Evolutionary conservation across 2,888 invertebrate genomes (phyloP), one percentile per base, ranked within the genome.

Genomic region (Nephrotoma guestfalica): DNA sequence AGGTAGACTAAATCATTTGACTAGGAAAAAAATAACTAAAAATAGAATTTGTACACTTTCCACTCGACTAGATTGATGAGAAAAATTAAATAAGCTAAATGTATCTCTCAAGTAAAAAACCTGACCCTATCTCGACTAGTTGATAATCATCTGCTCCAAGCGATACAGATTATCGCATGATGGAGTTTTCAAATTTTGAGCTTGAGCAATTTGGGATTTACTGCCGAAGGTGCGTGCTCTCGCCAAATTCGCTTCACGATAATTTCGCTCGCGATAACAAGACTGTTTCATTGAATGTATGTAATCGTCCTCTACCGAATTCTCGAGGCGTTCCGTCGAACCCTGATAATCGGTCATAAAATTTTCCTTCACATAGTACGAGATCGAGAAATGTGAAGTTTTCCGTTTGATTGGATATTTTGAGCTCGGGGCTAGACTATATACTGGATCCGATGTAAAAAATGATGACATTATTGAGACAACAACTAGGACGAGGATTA

Each of bases 261-360:
- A 96, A 92, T 94, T 97, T 90, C 96, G 95, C 92, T 99, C 99
- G 89, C 97, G 94, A 91, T 96, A 97, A 91, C 99, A 99, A 88
- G 96, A 95, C 91, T 97, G 96, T 47, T 97, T 94, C 87, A 99
- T 93, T 87, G 94, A 95, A 90, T 95, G 94, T 87, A 98, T 93
- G 91, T 96, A 98, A 89, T 99, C 99, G 89, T 99, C 98, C 90
- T 99, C 99, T 9, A 99, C 97, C 9, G 97, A 96, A 91, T 96
- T 94, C 91, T 99, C 99, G 51, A 99, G 93, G 88, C 97, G 93
- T 87, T 95, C 93, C 89, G 98, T 92, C 87, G 96, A 97, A 42
- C 97, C 97, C 90, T 96, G 96, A 92, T 97, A 98, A 90, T 98
- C 97, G 0, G 87, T 86, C 11, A 86, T 43, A 88, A 99, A 99